Base-by-base conservation (phyloP, 2,888 invertebrate species). In the Folsomia manolachei region DNA sequence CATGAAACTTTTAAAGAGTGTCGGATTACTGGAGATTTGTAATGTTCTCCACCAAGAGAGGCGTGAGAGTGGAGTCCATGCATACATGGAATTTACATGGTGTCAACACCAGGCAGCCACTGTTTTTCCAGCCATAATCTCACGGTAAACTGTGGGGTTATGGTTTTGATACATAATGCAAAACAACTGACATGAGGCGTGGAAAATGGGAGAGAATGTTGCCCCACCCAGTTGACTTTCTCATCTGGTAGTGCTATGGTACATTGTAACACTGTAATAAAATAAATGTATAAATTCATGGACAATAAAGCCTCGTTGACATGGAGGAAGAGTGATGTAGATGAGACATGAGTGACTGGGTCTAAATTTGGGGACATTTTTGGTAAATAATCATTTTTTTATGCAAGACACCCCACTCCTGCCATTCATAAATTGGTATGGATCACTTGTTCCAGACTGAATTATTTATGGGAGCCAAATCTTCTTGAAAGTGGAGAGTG, bases 381-480 rank as follows among this genome's bases (percentile, higher is more conserved):
- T 39, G 39, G 39, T 4, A 39, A 39, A 39, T 39, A 39, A 39
- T 39, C 39, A 56, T 56, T 56, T 56, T 56, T 19, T 56, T 56
- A 56, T 56, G 7, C 56, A 56, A 14, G 56, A 56, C 7, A 19
- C 56, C 19, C 21, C 7, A 39, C 39, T 39, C 7, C 7, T 21
- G n/a, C 7, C 7, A 56, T 56, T 56, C 56, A 56, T 56, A 72
- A 70, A 72, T 72, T 72, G 64, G 72, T 72, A 72, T 72, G 72
- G 69, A 72, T 72, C 70, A 70, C 67, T 56, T 23, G 21, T 25
- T 53, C 21, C 60, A n/a, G 24, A 23, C 56, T 56, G 56, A 7
- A 56, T 56, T 56, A 56, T 56, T 7, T 56, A 56, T 56, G 21
- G 4, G 21, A 14, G n/a, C 56, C 39, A 9, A 39, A 4, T 39